Evolutionary conservation across 1,140 invertebrate genomes (phyloP).

Genomic region (Drosophila azteca): DNA sequence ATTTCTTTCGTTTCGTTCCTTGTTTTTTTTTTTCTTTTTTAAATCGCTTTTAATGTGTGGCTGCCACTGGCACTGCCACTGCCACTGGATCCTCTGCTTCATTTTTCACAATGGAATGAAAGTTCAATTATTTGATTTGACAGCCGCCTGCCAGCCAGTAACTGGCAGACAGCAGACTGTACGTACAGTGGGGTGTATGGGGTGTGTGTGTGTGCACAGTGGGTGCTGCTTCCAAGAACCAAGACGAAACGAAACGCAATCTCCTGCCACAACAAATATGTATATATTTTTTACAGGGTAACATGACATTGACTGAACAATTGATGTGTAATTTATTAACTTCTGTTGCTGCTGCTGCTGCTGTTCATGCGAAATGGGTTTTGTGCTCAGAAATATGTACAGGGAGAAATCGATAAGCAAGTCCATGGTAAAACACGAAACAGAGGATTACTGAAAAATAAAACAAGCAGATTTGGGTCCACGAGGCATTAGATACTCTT

Average conservation of each 20-base stretch:
- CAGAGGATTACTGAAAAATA: no score
- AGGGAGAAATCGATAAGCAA: constrained; percentile 29
- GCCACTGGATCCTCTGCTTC: constrained; percentile 42
- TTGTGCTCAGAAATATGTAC: constrained; percentile 6
- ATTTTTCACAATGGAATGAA: constrained; percentile 79
- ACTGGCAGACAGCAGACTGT: constrained; percentile 18
- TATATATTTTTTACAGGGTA: constrained; percentile 53
- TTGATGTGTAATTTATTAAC: constrained; percentile 75
- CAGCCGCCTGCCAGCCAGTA: constrained; percentile 48
- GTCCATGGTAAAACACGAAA: background rate
- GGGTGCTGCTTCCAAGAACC: constrained; percentile 14
- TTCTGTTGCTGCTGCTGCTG: constrained; percentile 9
- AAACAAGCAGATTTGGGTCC: no score
- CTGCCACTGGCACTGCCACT: constrained; percentile 29
- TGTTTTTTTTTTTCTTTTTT: constrained; percentile 38
- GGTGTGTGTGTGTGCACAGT: constrained; percentile 1
- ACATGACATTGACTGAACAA: constrained; percentile 68
- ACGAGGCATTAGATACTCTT: no score
- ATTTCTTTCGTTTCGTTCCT: constrained; percentile 9
- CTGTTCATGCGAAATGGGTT: constrained; percentile 40
- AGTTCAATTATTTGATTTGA: constrained; percentile 81
- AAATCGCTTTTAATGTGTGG: constrained; percentile 73
- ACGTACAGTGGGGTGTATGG: background rate
- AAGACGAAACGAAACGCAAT: constrained; percentile 10
- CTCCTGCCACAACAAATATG: constrained; percentile 54